Conservation (phyloP, 1,140 invertebrate species). For the Ips nitidus region DNA sequence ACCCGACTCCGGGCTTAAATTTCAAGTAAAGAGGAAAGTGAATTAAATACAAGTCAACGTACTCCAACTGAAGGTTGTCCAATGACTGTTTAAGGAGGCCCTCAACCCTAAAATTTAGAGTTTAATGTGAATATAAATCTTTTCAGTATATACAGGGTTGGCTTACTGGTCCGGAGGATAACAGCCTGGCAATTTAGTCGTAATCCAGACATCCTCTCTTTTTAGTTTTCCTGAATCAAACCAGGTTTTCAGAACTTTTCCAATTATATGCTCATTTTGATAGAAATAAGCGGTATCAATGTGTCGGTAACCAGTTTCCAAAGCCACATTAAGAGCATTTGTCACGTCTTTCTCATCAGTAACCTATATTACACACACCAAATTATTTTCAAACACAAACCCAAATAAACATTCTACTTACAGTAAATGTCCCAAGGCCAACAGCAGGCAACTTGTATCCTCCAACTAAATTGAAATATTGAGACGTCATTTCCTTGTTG, state of each 20-base stretch:
- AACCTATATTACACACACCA: slow-evolving; percentile 13
- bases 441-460: slow-evolving; percentile 44
- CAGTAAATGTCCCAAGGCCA: slow-evolving; percentile 74
- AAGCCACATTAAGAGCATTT: slow-evolving; percentile 62
- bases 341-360: slow-evolving; percentile 64
- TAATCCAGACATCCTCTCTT: slow-evolving; percentile 65
- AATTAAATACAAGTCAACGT: slow-evolving; percentile 83
- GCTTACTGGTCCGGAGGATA: slow-evolving; percentile 55
- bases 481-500: background rate
- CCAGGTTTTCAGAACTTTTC: slow-evolving; percentile 72
- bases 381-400: background rate
- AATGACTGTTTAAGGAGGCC: slow-evolving; percentile 52
- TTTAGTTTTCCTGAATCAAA: slow-evolving; percentile 66
- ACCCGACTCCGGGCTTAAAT: slow-evolving; percentile 44
- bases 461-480: slow-evolving; percentile 1
- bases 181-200: slow-evolving; percentile 59
- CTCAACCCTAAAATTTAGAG: slow-evolving; percentile 30
- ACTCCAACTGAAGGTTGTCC: slow-evolving; percentile 69
- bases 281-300: slow-evolving; percentile 74
- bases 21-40: slow-evolving; percentile 75
- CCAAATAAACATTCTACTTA: slow-evolving; percentile 46
- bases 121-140: background rate
- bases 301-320: slow-evolving; percentile 68
- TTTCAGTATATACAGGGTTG: background rate
- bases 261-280: slow-evolving; percentile 77